Conservation (phyloP, 2,888 invertebrate genomes). For the Idaea biselata region DNA sequence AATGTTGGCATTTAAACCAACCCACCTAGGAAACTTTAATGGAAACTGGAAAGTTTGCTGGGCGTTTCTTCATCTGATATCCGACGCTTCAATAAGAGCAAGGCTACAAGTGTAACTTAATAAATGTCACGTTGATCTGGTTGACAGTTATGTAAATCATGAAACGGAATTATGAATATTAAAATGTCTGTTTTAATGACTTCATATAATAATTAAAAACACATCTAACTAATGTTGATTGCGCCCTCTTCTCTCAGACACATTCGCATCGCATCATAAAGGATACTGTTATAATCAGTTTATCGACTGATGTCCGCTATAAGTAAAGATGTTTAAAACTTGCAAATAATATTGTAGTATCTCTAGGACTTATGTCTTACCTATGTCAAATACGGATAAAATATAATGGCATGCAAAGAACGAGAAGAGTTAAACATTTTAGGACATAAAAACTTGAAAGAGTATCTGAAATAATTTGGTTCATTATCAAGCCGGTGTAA, state of each 20-base stretch:
- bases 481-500: neutral
- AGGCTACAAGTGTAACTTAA: neutral
- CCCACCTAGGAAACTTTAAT: neutral
- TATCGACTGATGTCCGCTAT: no score
- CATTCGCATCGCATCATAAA: no score
- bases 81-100: constrained; percentile 1
- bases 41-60: neutral
- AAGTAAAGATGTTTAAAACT: no score
- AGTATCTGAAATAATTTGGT: neutral
- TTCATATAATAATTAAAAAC: neutral
- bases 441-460: neutral
- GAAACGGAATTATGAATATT: neutral
- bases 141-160: neutral
- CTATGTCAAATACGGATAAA: no score
- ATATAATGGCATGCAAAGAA: no score
- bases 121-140: constrained; percentile 2
- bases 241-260: no score
- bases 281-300: no score
- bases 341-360: no score
- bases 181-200: neutral
- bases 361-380: no score
- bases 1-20: neutral
- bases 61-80: neutral
- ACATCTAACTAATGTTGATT: neutral
- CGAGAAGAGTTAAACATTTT: no score